Percentiles rank a stretch among this genome's conserved stretches.
phyloP scores from a whole-genome alignment of 1,140 invertebrate genomes.

The Berghia stephanieae region DNA sequence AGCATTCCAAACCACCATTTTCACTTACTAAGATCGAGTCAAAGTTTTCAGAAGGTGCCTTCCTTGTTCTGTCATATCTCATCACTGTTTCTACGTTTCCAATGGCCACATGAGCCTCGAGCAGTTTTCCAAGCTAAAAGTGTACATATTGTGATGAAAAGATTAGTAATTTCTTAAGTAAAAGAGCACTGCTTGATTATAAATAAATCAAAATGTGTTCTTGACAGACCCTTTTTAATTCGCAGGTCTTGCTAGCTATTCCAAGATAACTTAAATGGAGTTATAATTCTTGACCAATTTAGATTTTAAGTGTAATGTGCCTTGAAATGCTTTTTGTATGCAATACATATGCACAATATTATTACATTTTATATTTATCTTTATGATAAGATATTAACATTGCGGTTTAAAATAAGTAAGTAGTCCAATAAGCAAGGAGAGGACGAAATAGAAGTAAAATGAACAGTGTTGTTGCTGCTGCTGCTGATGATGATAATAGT shows the following conservation, averaged over 20 bases:
- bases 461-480: too few species aligned
- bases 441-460: neutral
- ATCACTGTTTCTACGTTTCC: slow-evolving; percentile 55
- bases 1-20: too few species aligned
- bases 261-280: too few species aligned
- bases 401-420: neutral
- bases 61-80: slow-evolving; percentile 50
- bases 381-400: neutral
- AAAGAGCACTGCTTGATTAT: neutral
- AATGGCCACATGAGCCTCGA: slow-evolving; percentile 56
- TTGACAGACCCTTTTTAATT: neutral
- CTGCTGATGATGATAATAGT: too few species aligned
- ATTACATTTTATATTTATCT: neutral
- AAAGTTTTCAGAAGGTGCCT: slow-evolving; percentile 39
- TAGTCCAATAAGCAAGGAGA: neutral
- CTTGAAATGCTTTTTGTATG: neutral
- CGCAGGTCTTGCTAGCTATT: neutral
- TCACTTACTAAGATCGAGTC: slow-evolving; percentile 61
- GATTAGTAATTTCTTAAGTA: neutral
- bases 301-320: neutral
- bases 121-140: slow-evolving; percentile 53
- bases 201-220: neutral
- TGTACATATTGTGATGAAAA: neutral
- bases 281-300: too few species aligned
- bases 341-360: neutral